Evolutionary conservation across 2,888 invertebrate species (phyloP), one percentile per base, ranked within the genome.

Genomic region (Meteorus colon): DNA sequence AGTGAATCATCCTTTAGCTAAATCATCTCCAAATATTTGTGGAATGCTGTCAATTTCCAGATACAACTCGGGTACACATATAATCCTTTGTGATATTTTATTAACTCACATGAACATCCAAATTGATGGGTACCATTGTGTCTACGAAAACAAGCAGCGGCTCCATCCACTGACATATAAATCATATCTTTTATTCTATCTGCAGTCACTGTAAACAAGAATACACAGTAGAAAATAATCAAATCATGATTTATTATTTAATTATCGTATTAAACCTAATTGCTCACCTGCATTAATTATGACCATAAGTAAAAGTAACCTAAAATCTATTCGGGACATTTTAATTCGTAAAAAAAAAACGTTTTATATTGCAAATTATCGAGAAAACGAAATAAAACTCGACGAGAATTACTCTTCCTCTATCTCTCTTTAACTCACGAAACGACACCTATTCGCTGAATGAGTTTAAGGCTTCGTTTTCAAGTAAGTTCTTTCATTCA

Each of bases 51-150:
- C 29, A 2, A 29, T 19, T 24, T 69, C 41, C 62, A 16, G 2
- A 31, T 31, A 74, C 41, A 67, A 14, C 19, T 14, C 24, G 34
- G 16, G 27, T 34, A 51, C 73, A 70, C 24, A 24, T 24, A 24
- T 1, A 24, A 24, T 24, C 24, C 24, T 24, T 10, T 19, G 19
- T 10, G 19, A 19, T 14, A 34, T 70, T 60, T 45, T 19, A 45
- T 45, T 0, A 51, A 92, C 95, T 93, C 92, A 98, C 98, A 97
- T 71, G 96, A 94, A 90, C 98, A 99, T 78, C 99, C 99, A 82
- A 95, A 94, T 90, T 98, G 97, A 91, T 98, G 96, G 14, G 98
- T 98, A 76, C 95, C 97, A 92, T 98, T 98, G 79, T 98, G 91
- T 78, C 97, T 92, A 80, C 97, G 92, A 87, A 97, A 97, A 91